Evolutionary conservation across 2,888 invertebrate genomes (phyloP).

Genomic region (Pammene aurita): DNA sequence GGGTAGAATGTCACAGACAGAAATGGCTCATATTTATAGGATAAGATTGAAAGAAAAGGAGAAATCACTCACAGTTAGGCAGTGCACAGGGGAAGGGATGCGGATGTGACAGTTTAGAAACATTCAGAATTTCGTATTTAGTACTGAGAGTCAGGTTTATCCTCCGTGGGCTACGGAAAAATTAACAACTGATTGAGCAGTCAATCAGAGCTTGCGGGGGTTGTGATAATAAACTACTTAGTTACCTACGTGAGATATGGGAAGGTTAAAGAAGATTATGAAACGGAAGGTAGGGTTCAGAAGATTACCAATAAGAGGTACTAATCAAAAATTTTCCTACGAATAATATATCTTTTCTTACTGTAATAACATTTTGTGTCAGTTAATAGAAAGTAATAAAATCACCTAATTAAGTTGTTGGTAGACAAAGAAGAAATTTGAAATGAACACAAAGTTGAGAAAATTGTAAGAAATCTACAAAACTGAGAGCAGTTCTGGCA

Average conservation of each 20-base stretch:
- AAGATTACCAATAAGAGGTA: conserved; percentile 30
- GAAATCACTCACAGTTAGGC: conserved; percentile 78
- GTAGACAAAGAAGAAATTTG: conserved; percentile 41
- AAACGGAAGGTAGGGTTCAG: conserved; percentile 25
- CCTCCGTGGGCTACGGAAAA: conserved; percentile 75
- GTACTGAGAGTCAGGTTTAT: conserved; percentile 72
- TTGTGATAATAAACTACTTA: conserved; percentile 28
- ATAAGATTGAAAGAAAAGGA: conserved; percentile 74
- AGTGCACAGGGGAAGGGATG: conserved; percentile 80
- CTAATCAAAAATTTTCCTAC: conserved; percentile 20
- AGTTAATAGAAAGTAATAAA: conserved; percentile 35
- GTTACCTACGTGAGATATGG: conserved; percentile 24
- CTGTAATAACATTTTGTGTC: conserved; percentile 35
- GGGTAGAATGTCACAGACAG: conserved; percentile 70
- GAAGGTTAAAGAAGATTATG: conserved; percentile 38
- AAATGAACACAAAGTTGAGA: conserved; percentile 50
- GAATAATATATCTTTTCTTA: conserved; percentile 10
- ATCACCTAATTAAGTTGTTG: conserved; percentile 36
- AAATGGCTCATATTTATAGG: conserved; percentile 68
- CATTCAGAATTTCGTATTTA: conserved; percentile 71
- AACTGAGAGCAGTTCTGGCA: conserved; percentile 45
- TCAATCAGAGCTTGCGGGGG: conserved; percentile 61
- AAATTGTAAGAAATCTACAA: conserved; percentile 45
- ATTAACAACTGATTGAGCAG: conserved; percentile 68
- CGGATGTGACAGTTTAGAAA: conserved; percentile 80